Conservation (phyloP, 2,113 vertebrate genomes). For the Cephalopholis sonnerati region DNA sequence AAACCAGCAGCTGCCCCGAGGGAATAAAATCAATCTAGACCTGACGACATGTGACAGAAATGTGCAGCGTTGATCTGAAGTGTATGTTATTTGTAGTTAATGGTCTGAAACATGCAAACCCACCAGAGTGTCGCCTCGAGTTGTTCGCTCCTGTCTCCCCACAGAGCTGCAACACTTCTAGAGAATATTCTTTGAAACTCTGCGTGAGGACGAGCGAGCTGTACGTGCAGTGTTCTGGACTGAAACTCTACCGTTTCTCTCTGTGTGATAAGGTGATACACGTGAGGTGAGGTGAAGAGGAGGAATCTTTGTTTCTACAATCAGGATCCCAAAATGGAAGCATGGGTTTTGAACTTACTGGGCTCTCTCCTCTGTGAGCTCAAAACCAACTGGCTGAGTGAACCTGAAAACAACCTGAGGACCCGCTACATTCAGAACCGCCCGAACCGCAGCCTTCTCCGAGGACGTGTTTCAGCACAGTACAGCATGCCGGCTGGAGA, state of each 20-base stretch:
- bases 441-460: slow-evolving; percentile 41
- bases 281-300: slow-evolving; percentile 60
- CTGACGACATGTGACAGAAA: neutral
- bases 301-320: slow-evolving; percentile 61
- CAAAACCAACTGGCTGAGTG: slow-evolving; percentile 52
- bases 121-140: neutral
- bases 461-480: slow-evolving; percentile 53
- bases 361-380: slow-evolving; percentile 33
- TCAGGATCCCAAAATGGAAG: slow-evolving; percentile 55
- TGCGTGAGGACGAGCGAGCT: neutral
- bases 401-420: slow-evolving; percentile 81
- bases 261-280: slow-evolving; percentile 50
- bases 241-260: slow-evolving; percentile 9
- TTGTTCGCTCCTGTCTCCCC: neutral
- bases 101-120: slow-evolving; percentile 9
- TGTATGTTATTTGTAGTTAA: neutral
- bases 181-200: neutral
- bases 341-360: slow-evolving; percentile 17
- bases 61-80: neutral
- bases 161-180: neutral
- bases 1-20: slow-evolving; percentile 1
- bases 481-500: slow-evolving; percentile 76
- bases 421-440: slow-evolving; percentile 70
- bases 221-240: neutral
- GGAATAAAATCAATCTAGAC: slow-evolving; percentile 1